phyloP scores from a whole-genome alignment of 1,140 invertebrate genomes.

The Hetaerina americana region DNA sequence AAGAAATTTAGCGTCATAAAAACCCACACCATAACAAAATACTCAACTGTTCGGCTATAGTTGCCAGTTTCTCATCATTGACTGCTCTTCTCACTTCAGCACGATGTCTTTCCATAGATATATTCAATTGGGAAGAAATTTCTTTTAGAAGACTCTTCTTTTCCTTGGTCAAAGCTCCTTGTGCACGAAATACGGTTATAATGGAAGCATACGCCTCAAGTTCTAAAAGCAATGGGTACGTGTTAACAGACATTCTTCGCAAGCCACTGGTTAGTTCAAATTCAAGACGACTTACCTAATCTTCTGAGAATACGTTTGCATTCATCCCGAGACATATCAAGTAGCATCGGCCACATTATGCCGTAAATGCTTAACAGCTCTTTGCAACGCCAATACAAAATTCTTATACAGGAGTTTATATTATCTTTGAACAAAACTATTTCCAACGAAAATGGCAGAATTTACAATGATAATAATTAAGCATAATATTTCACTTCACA shows the following conservation, averaged over 20 bases:
- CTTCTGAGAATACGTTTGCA: conserved; percentile 71
- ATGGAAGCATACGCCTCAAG: conserved; percentile 80
- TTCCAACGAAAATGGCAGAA: too few species aligned
- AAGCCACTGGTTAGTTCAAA: conserved; percentile 10
- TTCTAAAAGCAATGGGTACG: conserved; percentile 42
- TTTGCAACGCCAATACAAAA: too few species aligned
- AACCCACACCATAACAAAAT: conserved; percentile 4
- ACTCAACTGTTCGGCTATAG: conserved; percentile 74
- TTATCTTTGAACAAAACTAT: too few species aligned
- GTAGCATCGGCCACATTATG: conserved; percentile 43
- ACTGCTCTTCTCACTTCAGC: conserved; percentile 79
- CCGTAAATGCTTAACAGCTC: too few species aligned
- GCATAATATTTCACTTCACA: too few species aligned
- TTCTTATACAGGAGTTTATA: too few species aligned
- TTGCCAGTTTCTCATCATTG: conserved; percentile 78
- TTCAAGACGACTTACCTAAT: conserved; percentile 46
- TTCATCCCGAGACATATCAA: conserved; percentile 70
- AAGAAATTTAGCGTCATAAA: conserved; percentile 4
- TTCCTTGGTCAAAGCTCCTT: conserved; percentile 69
- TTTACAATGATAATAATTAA: too few species aligned
- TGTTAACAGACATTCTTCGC: conserved; percentile 22
- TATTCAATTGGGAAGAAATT: conserved; percentile 65
- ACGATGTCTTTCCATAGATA: conserved; percentile 75
- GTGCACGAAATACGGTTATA: conserved; percentile 79
- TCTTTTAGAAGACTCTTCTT: conserved; percentile 75